phyloP scores from a whole-genome alignment of 2,113 vertebrate genomes.

The Labeo rohita region DNA sequence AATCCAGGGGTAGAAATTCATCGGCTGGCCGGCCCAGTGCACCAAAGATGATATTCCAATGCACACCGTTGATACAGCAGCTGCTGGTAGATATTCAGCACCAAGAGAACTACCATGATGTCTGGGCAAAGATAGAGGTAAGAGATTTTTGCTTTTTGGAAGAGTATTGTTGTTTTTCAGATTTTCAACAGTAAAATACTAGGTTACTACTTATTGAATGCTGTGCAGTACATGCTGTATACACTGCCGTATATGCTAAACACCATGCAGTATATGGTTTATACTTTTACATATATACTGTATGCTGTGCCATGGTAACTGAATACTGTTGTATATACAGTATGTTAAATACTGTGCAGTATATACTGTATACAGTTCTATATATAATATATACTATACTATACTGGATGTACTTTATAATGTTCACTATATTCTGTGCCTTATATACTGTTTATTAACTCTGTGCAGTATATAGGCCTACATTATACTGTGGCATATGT shows the following conservation, averaged over 20 bases:
- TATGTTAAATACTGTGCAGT: not conserved
- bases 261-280: not conserved
- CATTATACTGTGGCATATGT: too few species aligned
- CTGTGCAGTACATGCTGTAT: not conserved
- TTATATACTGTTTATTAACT: too few species aligned
- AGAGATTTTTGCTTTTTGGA: constrained; percentile 19
- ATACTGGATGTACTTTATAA: too few species aligned
- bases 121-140: constrained; percentile 97
- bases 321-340: not conserved
- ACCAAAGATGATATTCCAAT: constrained; percentile 69
- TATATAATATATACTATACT: too few species aligned
- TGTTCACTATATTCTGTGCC: too few species aligned
- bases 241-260: not conserved
- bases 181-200: not conserved
- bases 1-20: constrained; percentile 62
- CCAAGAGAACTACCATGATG: constrained; percentile 84
- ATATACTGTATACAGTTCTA: too few species aligned
- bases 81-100: constrained; percentile 89
- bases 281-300: not conserved
- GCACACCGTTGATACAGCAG: constrained; percentile 83
- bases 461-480: too few species aligned
- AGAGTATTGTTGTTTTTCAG: not conserved
- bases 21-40: constrained; percentile 51
- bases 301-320: not conserved
- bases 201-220: not conserved